Evolutionary conservation across 92 coral and sea anemone species (phyloP).

Genomic region (Porites cylindrica): DNA sequence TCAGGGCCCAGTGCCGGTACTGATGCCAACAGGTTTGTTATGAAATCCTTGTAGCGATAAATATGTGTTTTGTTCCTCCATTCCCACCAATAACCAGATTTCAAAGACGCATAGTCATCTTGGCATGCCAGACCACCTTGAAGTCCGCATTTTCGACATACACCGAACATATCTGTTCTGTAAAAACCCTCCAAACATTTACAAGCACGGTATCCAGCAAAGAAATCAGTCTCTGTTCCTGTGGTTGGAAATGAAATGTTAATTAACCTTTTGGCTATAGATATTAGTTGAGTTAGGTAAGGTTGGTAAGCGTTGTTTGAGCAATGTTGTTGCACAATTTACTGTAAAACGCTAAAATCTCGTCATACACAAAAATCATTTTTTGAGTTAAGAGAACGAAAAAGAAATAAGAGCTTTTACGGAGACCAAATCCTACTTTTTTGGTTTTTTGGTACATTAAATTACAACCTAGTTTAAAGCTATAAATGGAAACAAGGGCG

Average conservation of each 20-base stretch:
- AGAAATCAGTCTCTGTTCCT: not conserved
- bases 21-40: not conserved
- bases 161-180: not conserved
- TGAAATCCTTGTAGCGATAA: not conserved
- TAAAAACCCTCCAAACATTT: not conserved
- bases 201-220: not conserved
- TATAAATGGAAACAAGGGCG: too few relatives aligned
- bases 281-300: too few relatives aligned
- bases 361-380: too few relatives aligned
- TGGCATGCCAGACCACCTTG: not conserved
- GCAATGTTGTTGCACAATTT: too few relatives aligned
- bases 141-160: not conserved
- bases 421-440: too few relatives aligned
- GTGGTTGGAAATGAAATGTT: not conserved
- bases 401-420: too few relatives aligned
- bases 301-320: too few relatives aligned
- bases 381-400: too few relatives aligned
- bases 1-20: not conserved
- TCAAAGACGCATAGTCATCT: not conserved
- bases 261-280: too few relatives aligned
- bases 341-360: too few relatives aligned
- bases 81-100: not conserved
- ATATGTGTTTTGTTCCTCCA: not conserved
- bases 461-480: too few relatives aligned
- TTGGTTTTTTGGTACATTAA: too few relatives aligned